Conservation (phyloP, 2,797 vertebrate genomes). For the Setipinna tenuifilis region DNA sequence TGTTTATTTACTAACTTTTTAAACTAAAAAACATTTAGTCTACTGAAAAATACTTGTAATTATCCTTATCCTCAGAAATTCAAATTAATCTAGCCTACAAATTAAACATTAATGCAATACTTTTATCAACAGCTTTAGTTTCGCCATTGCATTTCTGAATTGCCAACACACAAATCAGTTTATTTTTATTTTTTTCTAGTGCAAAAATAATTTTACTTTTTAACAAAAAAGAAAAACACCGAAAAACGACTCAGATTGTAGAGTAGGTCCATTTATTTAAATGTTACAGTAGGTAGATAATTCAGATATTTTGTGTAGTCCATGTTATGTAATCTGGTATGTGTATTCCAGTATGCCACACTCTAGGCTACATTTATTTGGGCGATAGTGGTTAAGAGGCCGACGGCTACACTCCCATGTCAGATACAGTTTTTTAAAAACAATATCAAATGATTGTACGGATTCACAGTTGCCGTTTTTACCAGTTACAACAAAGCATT, state of each 20-base stretch:
- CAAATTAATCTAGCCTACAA: no score
- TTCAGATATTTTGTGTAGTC: constrained; percentile 3
- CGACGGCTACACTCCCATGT: constrained; percentile 15
- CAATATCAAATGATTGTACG: constrained; percentile 17
- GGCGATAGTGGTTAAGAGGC: constrained; percentile 18
- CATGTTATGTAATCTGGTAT: not conserved
- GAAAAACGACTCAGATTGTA: not conserved
- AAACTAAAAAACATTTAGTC: no score
- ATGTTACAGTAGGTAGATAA: constrained; percentile 25
- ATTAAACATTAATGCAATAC: no score
- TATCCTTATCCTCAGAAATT: no score
- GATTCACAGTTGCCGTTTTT: constrained; percentile 25
- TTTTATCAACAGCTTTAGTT: no score
- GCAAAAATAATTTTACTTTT: no score
- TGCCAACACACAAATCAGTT: no score
- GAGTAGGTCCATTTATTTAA: constrained; percentile 23
- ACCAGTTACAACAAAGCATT: constrained; percentile 4
- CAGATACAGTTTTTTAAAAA: not conserved
- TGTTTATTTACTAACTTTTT: no score
- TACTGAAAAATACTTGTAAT: no score
- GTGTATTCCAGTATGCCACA: constrained; percentile 12
- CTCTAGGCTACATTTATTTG: not conserved
- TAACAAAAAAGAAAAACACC: no score
- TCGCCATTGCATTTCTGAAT: no score
- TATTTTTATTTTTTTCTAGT: no score